Evolutionary conservation across 2,113 vertebrate species (phyloP).

Genomic region (Dicerorhinus sumatrensis): DNA sequence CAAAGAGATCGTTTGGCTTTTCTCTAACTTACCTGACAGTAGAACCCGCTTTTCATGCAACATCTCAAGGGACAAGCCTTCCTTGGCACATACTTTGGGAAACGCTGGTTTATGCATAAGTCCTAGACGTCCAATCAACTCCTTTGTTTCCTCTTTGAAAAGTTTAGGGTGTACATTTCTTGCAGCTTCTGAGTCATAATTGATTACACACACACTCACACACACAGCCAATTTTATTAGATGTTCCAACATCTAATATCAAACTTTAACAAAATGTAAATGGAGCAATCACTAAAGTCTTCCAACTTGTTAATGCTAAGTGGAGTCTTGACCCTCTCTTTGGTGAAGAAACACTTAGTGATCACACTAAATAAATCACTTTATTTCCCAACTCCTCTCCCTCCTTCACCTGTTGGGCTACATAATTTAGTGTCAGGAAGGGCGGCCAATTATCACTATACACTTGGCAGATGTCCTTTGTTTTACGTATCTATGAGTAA

Average conservation of each 20-base stretch:
- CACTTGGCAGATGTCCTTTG: conserved; percentile 25
- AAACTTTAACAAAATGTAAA: not conserved
- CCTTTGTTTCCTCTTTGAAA: not conserved
- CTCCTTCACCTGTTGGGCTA: not conserved
- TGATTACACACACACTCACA: not conserved
- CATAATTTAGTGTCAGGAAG: not conserved
- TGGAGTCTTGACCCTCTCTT: not conserved
- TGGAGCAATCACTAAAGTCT: not conserved
- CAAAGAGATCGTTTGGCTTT: not conserved
- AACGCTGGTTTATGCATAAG: not conserved
- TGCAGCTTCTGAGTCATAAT: not conserved
- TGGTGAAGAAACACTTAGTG: not conserved
- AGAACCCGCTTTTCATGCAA: not conserved
- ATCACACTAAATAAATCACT: not conserved
- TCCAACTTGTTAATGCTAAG: conserved; percentile 22
- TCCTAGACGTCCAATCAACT: not conserved
- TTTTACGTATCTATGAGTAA: conserved; percentile 35
- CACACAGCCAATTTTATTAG: not conserved
- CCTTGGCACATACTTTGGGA: not conserved
- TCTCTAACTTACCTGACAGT: not conserved
- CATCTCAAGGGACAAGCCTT: not conserved
- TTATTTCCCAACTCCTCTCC: not conserved
- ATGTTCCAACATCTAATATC: not conserved
- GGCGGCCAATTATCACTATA: not conserved
- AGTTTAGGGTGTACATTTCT: not conserved